A percentile compares a stretch with the other conserved stretches of the same genome.
These are phyloP conservation scores for Lepidocyrtinus sp. DNA, from an alignment of 2,888 invertebrate genomes.

Conservation along the genomic window DNA sequence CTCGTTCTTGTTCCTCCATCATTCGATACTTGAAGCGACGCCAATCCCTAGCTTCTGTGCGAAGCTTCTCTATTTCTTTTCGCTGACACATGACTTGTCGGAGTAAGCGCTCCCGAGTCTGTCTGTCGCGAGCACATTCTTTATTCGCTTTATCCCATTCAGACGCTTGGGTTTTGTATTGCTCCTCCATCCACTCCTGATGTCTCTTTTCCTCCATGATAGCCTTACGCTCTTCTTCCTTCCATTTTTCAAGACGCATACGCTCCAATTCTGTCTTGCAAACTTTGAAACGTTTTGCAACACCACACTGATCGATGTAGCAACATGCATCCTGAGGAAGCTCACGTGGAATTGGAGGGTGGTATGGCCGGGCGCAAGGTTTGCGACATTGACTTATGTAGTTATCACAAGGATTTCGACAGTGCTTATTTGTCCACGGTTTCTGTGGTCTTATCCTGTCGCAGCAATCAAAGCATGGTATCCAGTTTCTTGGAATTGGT, in stretches of 20 bases:
- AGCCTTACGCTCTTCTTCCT: not conserved
- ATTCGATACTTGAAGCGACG: constrained; percentile 24
- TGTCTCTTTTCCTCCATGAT: constrained; percentile 31
- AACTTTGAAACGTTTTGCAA: not conserved
- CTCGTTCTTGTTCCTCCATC: constrained; percentile 6
- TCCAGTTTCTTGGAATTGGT: not conserved
- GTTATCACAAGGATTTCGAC: not conserved
- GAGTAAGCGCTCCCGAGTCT: constrained; percentile 25
- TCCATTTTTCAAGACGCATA: constrained; percentile 23
- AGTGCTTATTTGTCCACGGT: not conserved
- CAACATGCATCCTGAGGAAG: not conserved
- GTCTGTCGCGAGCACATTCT: constrained; percentile 24
- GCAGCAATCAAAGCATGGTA: not conserved
- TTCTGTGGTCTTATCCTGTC: not conserved
- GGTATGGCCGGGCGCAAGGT: not conserved
- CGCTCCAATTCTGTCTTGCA: constrained; percentile 36
- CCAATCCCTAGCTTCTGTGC: constrained; percentile 33
- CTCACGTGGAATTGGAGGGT: not conserved
- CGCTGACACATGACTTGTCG: constrained; percentile 22
- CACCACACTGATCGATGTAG: not conserved
- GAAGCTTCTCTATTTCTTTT: constrained; percentile 29
- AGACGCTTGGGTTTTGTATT: constrained; percentile 14
- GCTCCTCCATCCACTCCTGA: constrained; percentile 31
- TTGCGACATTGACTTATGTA: not conserved
- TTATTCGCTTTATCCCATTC: constrained; percentile 29